A percentile compares a stretch with the other conserved stretches of the same genome.
Evolutionary conservation across 2,888 invertebrate genomes (phyloP).

Genomic region (Pandemis corylana): DNA sequence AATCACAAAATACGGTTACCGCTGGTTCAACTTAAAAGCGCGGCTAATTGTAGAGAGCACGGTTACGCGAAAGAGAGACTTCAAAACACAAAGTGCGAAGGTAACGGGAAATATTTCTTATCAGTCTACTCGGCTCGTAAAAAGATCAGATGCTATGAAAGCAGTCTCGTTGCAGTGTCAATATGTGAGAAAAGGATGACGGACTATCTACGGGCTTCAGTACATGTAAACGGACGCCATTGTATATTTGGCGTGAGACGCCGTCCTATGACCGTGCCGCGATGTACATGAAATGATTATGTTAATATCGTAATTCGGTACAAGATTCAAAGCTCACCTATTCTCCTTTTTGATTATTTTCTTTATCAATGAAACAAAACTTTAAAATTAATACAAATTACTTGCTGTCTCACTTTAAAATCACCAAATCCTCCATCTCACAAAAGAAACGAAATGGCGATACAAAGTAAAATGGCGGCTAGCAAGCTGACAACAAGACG

Average conservation of each 20-base stretch:
- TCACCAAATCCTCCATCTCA: constrained; percentile 80
- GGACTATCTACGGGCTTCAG: constrained; percentile 77
- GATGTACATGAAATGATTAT: constrained; percentile 45
- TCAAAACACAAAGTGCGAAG: constrained; percentile 80
- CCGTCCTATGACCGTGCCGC: constrained; percentile 57
- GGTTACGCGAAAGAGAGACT: constrained; percentile 70
- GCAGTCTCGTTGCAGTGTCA: constrained; percentile 79
- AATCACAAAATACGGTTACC: constrained; percentile 38
- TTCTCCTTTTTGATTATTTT: constrained; percentile 39
- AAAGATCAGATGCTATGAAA: constrained; percentile 81
- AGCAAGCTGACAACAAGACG: constrained; percentile 38
- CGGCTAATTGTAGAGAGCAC: constrained; percentile 64
- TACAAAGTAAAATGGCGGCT: constrained; percentile 80
- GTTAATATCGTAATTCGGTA: constrained; percentile 18
- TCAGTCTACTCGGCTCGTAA: constrained; percentile 81
- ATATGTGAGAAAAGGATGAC: constrained; percentile 85
- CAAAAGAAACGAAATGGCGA: constrained; percentile 84
- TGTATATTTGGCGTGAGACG: constrained; percentile 59
- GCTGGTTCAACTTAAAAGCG: constrained; percentile 64
- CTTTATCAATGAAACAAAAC: constrained; percentile 43
- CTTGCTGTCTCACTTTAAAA: constrained; percentile 83
- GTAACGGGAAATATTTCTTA: constrained; percentile 82
- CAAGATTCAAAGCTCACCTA: constrained; percentile 44
- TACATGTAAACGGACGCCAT: constrained; percentile 78
- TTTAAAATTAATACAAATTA: constrained; percentile 54